Evolutionary conservation across 2,888 invertebrate species (phyloP).

Genomic region (Crepidodera aurea): DNA sequence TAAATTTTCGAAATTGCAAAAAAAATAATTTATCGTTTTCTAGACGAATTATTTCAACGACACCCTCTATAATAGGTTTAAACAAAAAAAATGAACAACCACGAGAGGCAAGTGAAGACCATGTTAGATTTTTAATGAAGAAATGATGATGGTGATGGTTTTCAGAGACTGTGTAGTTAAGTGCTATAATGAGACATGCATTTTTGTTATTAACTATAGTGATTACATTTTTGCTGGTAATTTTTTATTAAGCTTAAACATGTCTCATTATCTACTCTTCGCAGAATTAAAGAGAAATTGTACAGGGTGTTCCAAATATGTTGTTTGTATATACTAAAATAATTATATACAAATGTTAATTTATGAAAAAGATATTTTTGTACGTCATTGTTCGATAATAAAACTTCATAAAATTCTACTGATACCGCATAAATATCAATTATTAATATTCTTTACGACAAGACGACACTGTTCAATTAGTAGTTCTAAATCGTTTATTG

Average conservation of each 20-base stretch:
- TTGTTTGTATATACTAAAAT: too few relatives aligned
- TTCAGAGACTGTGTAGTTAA: background rate
- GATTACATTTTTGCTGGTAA: background rate
- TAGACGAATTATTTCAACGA: too few relatives aligned
- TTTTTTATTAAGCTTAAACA: background rate
- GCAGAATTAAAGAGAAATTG: too few relatives aligned
- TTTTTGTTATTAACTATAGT: conserved; percentile 8
- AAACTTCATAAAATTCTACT: too few relatives aligned
- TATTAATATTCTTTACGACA: background rate
- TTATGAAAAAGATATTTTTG: too few relatives aligned
- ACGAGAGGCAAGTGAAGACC: background rate
- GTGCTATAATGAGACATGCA: conserved; percentile 15
- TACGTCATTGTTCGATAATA: too few relatives aligned
- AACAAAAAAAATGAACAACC: background rate
- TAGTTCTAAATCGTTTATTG: background rate
- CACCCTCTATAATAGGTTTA: background rate
- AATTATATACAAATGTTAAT: too few relatives aligned
- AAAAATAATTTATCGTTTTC: too few relatives aligned
- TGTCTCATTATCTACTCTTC: background rate
- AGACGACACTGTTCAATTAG: background rate
- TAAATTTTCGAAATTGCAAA: too few relatives aligned
- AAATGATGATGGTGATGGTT: conserved; percentile 14
- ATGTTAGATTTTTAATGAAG: conserved; percentile 12
- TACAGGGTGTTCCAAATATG: too few relatives aligned
- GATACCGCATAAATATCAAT: background rate